Base-by-base conservation (phyloP, 2,113 vertebrate species). In the Mormyrus iriodes region DNA sequence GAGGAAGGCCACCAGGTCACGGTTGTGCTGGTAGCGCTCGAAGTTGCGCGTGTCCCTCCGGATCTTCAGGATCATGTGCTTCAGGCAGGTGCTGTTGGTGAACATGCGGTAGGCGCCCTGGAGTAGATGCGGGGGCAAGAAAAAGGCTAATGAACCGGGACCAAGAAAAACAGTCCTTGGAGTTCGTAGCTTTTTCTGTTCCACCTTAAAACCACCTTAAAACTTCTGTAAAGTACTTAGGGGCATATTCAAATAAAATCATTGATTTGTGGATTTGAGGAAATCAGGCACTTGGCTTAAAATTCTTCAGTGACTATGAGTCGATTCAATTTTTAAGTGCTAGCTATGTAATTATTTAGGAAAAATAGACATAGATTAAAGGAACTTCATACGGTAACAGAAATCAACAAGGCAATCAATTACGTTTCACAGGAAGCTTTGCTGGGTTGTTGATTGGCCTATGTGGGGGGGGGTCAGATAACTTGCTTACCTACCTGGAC, bases 51-150 rank as follows among this genome's bases (percentile, higher is more conserved):
- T 97, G 1, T 99, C 98, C 42, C 98, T 95, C 0, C 98, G 98
- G 88, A 99, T 97, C 94, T 99, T 99, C 93, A 99, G 95, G 91
- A 99, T 97, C 98, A 99, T 99, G 94, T 99, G 98, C 94, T 99
- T 99, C 89, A 99, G 95, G 92, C 98, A 99, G 91, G 97, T 99
- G 92, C 98, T 99, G 94, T 97, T 99, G 92, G 98, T 99, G 94
- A 99, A 99, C 94, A 98, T 97, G 90, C 97, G 95, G 93, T 99
- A 99, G 89, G 98, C 98, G 94, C 97, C 97, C 98, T 99, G 90
- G 2, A 89, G 15, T 52, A 44, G 39, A 87, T 15, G n/a, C n/a
- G 49, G 61, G 19, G 13, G 5, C 48, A 55, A 46, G n/a, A 61
- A 24, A 88, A 88, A 13, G 27, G 88, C 19, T 55, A 53, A 48